Evolutionary conservation across 2,113 vertebrate species (phyloP).

Genomic region (Chrysochloris asiatica): DNA sequence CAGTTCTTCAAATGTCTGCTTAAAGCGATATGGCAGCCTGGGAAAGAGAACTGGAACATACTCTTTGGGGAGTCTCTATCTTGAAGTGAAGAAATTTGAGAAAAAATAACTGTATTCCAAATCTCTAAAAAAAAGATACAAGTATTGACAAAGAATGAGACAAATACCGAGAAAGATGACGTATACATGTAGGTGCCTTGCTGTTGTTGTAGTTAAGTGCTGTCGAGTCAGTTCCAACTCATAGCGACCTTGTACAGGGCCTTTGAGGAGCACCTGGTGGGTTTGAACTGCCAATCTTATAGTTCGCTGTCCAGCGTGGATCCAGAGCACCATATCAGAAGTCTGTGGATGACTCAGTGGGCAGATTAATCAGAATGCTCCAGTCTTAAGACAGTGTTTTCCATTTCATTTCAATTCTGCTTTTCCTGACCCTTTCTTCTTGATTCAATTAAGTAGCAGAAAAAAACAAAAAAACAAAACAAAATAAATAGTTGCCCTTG

Average conservation of each 20-base stretch:
- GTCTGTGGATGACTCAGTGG: too few relatives aligned
- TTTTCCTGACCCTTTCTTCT: background rate
- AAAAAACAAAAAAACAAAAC: background rate
- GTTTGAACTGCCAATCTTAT: too few relatives aligned
- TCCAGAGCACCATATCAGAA: too few relatives aligned
- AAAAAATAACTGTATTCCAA: conserved; percentile 3
- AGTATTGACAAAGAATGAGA: background rate
- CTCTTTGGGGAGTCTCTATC: conserved; percentile 3
- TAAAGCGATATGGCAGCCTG: conserved; percentile 48
- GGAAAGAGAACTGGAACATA: conserved; percentile 37
- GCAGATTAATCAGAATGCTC: background rate
- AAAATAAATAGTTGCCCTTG: too few relatives aligned
- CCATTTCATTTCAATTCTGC: background rate
- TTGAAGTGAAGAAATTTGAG: conserved; percentile 47
- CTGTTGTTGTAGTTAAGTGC: too few relatives aligned
- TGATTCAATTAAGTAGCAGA: background rate
- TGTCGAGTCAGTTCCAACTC: too few relatives aligned
- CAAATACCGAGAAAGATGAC: background rate
- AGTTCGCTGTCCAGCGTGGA: too few relatives aligned
- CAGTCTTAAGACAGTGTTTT: background rate
- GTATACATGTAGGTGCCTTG: background rate
- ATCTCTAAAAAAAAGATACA: background rate
- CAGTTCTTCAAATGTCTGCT: conserved; percentile 64
- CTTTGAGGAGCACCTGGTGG: too few relatives aligned
- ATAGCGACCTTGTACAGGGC: too few relatives aligned